Base-by-base conservation (phyloP, 23 tunicate genomes). In the Corella eumyota region DNA sequence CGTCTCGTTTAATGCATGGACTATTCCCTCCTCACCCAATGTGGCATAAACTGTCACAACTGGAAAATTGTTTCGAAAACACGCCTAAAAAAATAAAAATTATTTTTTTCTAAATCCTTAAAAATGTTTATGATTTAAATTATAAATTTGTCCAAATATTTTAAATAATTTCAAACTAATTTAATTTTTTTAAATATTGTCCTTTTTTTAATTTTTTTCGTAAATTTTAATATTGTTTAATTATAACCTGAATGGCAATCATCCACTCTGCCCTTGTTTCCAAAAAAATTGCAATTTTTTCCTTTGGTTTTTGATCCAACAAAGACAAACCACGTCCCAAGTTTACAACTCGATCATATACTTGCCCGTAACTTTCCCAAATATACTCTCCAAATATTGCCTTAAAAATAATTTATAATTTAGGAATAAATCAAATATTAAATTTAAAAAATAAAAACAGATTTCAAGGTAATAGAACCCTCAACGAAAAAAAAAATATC, bases 201-300 rank as follows among this genome's bases (percentile, higher is more conserved):
- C n/a, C n/a, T n/a, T n/a, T n/a, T n/a, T n/a, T n/a, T n/a, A n/a
- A n/a, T n/a, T n/a, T n/a, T n/a, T n/a, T n/a, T n/a, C n/a, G n/a
- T n/a, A n/a, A n/a, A n/a, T n/a, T n/a, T n/a, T n/a, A n/a, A n/a
- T n/a, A n/a, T n/a, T n/a, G n/a, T n/a, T n/a, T n/a, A n/a, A n/a
- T n/a, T n/a, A n/a, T n/a, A 25, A 76, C 83, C 67, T 85, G 94
- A 24, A 76, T 71, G 22, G 92, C 69, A 48, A 81, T 81, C 72
- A 91, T 71, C 98, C 98, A 91, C 65, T 91, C 98, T n/a, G 92
- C 84, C 69, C 76, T 82, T 15, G 98, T 91, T 65, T 91, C 98
- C 37, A 91, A 67, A 56, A 75, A 91, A 49, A 91, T 56, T 20
- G 92, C 98, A 22, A 91, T 55, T 66, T 91, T 91, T 50, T 75